These are phyloP conservation scores for Arge pagana DNA, from an alignment of 2,888 invertebrate species.

Conservation along the genomic window DNA sequence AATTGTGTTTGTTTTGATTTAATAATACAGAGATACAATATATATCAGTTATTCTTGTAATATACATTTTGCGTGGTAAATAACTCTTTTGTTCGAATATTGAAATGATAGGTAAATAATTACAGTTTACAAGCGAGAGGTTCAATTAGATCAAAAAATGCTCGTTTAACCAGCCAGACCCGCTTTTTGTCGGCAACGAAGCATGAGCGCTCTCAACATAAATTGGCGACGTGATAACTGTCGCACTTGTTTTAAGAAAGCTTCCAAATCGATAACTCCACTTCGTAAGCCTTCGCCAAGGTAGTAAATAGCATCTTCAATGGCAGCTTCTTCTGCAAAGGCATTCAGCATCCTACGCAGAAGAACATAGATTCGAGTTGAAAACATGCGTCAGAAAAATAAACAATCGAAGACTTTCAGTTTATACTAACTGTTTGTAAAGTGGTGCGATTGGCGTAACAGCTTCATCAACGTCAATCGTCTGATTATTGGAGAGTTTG, in stretches of 20 bases:
- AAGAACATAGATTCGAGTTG: constrained; percentile 22
- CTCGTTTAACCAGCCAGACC: constrained; percentile 72
- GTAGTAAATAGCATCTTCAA: constrained; percentile 98
- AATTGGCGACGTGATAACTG: constrained; percentile 95
- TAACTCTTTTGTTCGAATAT: constrained; percentile 25
- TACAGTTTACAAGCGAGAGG: constrained; percentile 13
- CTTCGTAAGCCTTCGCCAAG: constrained; percentile 93
- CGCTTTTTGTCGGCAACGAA: constrained; percentile 95
- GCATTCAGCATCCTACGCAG: constrained; percentile 80
- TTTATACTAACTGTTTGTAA: constrained; percentile 81
- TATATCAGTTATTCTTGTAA: constrained; percentile 1
- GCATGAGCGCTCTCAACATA: constrained; percentile 92
- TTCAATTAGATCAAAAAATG: neutral
- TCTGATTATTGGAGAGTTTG: constrained; percentile 76
- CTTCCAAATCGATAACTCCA: constrained; percentile 92
- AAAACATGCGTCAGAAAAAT: constrained; percentile 13
- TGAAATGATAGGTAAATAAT: constrained; percentile 32
- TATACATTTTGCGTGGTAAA: constrained; percentile 17
- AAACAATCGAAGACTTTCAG: constrained; percentile 10
- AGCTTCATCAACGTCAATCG: constrained; percentile 93
- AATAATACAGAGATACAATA: constrained; percentile 20
- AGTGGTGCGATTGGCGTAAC: constrained; percentile 95
- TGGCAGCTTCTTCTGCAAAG: constrained; percentile 96
- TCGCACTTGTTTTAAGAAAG: constrained; percentile 95
- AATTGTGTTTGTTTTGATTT: constrained; percentile 21